phyloP scores from a whole-genome alignment of 2,113 vertebrate species.

The Myocastor coypus region DNA sequence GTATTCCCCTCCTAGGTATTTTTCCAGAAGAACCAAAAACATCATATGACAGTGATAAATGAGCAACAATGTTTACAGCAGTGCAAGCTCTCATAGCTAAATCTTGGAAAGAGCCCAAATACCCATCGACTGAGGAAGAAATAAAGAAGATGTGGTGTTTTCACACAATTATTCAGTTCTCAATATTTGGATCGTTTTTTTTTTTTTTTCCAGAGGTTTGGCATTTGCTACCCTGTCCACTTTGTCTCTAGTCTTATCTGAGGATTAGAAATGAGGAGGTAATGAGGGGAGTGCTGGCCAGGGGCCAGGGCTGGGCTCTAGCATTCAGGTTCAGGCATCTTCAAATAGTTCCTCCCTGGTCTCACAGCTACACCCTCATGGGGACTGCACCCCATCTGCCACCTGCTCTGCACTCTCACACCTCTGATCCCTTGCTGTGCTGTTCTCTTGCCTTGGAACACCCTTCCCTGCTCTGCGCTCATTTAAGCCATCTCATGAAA shows the following conservation, averaged over 20 bases:
- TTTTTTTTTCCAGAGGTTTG: background rate
- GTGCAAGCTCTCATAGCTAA: too few species aligned
- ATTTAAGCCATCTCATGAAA: background rate
- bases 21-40: too few species aligned
- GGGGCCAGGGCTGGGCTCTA: background rate
- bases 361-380: background rate
- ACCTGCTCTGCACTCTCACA: background rate
- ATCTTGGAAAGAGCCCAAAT: too few species aligned
- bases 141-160: too few species aligned
- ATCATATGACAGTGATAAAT: too few species aligned
- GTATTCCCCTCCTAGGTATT: too few species aligned
- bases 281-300: background rate
- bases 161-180: background rate
- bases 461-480: background rate
- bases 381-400: accelerated
- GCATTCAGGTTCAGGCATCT: background rate
- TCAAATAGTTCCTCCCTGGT: background rate
- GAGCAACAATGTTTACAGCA: too few species aligned
- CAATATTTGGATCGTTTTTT: background rate
- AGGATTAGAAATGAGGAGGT: background rate
- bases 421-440: background rate
- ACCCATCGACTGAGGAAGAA: too few species aligned
- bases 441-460: background rate
- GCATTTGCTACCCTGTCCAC: background rate
- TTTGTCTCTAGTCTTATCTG: background rate